Base-by-base conservation (phyloP, 2,888 invertebrate species). In the Parasteatoda lunata region DNA sequence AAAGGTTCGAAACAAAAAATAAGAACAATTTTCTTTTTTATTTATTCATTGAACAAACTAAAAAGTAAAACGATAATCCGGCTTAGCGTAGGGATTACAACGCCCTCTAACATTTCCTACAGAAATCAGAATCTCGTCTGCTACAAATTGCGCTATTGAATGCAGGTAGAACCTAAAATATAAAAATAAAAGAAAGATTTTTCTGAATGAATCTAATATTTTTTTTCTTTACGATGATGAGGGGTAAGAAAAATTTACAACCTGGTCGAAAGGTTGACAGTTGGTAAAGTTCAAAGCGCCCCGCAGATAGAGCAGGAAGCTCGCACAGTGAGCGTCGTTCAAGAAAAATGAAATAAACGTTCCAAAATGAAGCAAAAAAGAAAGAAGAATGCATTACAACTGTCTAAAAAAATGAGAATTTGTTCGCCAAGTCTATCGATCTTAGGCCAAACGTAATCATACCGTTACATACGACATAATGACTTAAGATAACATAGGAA, bases 191-290 rank as follows among this genome's bases (percentile, higher is more conserved):
- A 68, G 68, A 49, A 66, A 64, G 66, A 80, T 79, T 70, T 66
- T 69, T 80, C 76, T 85, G 70, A 85, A 85, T 85, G 85, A 80
- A 80, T 59, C 77, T 30, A 11, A 8, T 13, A 11, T 54, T 54
- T 54, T 54, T 52, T 77, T 48, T 66, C 15, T 78, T 68, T 64
- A 75, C 76, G 59, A 15, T 54, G 71, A 71, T 64, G 79, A 76
- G 11, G 59, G 48, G 15, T 48, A 70, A 59, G 71, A 49, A 64
- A 86, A 75, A 86, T 86, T 86, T 86, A 86, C 85, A 65, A 81
- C 80, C 80, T 86, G 85, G 85, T 71, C 85, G 85, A 86, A 86
- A 86, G 85, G 85, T 86, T 86, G 85, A 80, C 79, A 76, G 80
- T 86, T 80, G 85, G 85, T 80, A 80, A 86, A 86, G 85, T 86